Evolutionary conservation across 2,113 vertebrate genomes (phyloP), one percentile per base, ranked within the genome.

Genomic region (Uropsilus gracilis): DNA sequence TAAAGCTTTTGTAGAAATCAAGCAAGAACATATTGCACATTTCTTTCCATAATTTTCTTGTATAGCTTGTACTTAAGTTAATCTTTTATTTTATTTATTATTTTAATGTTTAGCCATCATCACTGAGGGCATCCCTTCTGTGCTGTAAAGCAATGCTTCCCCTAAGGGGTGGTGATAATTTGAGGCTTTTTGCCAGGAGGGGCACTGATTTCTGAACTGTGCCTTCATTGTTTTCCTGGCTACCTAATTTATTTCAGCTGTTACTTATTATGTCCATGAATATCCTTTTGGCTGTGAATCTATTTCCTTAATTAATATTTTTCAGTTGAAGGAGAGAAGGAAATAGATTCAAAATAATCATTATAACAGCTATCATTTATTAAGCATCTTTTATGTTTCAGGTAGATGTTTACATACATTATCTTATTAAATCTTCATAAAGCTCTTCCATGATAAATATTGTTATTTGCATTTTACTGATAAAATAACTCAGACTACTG

Each of bases 291-390:
- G n/a, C 53, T 95, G 88, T 34, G 63, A 94, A 75, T 93, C 50
- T 86, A 32, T 71, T 97, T 86, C 59, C n/a, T 94, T 93, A 76
- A 92, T 90, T 76, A 95, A 90, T 46, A 69, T 93, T 93, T 86
- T 91, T 76, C 46, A 44, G n/a, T 28, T 76, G 32, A 90, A 69
- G 63, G 34, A 73, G 57, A 24, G n/a, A 64, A 18, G 82, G 17
- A 85, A 92, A 90, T 50, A 86, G 6, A 5, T 34, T 89, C 61
- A 90, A 92, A 94, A 86, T 91, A 88, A 77, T 80, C 53, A 39
- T 87, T 92, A 59, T 64, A 86, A 73, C 55, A 63, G 42, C 50
- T 75, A 37, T 32, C 34, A 83, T 63, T 90, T 89, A 90, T 77
- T 50, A 78, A 83, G 5, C 69, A 42, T 53, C 53, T 86, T 94